Percentiles rank a stretch among this genome's conserved stretches.
Conservation (phyloP, 1,140 invertebrate genomes). For the Zaprionus vittiger region DNA sequence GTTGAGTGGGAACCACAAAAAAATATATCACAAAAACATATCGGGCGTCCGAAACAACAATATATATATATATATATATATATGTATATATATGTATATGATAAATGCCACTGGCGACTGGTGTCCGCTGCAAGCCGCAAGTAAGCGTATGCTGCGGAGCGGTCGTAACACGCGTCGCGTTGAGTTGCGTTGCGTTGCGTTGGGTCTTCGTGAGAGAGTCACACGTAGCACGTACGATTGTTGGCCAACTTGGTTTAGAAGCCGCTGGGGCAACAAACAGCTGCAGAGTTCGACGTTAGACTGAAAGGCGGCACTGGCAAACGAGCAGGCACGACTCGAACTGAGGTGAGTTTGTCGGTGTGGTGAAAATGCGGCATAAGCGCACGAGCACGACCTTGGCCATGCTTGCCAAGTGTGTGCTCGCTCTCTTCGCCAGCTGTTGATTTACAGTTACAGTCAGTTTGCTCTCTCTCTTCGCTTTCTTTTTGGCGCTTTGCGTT, state of each 20-base stretch:
- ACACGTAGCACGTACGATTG: slow-evolving; percentile 27
- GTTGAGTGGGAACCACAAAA: slow-evolving; percentile 24
- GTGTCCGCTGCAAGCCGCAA: too few species aligned
- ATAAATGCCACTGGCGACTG: neutral
- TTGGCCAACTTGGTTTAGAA: neutral
- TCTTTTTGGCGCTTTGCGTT: slow-evolving; percentile 18
- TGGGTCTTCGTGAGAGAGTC: slow-evolving; percentile 8
- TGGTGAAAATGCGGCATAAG: slow-evolving; percentile 43
- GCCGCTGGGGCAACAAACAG: slow-evolving; percentile 60
- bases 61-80: too few species aligned
- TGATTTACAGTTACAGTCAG: slow-evolving; percentile 48
- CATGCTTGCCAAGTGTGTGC: neutral
- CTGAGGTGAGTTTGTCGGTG: neutral
- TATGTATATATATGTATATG: neutral
- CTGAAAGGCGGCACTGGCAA: slow-evolving; percentile 51
- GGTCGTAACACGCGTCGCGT: slow-evolving; percentile 23
- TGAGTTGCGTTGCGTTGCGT: too few species aligned
- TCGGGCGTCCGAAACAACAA: neutral
- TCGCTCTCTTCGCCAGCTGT: slow-evolving; percentile 71
- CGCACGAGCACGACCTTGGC: slow-evolving; percentile 53
- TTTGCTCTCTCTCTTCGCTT: slow-evolving; percentile 15
- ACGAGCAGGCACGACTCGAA: neutral
- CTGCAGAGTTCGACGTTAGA: slow-evolving; percentile 74
- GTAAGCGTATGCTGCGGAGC: neutral
- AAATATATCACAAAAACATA: slow-evolving; percentile 46